Percentiles rank a stretch among this genome's conserved stretches.
These are phyloP conservation scores for Notodromas monacha DNA, from an alignment of 2,888 invertebrate species.

Conservation along the genomic window DNA sequence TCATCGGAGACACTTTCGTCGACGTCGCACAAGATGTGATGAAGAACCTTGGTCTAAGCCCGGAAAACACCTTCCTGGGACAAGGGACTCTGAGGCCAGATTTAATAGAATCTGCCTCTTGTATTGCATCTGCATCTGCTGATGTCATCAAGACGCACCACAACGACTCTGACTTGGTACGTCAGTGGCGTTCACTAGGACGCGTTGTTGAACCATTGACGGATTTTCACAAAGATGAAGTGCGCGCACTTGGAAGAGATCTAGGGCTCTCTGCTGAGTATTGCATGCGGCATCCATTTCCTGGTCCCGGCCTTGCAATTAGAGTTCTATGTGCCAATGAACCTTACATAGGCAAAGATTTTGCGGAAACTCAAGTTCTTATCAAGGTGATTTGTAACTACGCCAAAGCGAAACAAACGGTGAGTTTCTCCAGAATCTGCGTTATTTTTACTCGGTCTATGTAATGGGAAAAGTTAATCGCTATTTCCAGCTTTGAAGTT, in stretches of 20 bases:
- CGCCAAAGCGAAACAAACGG: constrained; percentile 24
- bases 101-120: constrained; percentile 83
- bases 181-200: constrained; percentile 33
- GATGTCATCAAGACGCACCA: constrained; percentile 96
- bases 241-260: no score
- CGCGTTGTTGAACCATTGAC: constrained; percentile 85
- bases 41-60: constrained; percentile 48
- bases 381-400: constrained; percentile 76
- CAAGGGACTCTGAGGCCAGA: constrained; percentile 91
- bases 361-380: constrained; percentile 76
- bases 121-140: constrained; percentile 43
- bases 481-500: constrained; percentile 1
- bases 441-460: no score
- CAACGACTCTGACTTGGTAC: constrained; percentile 82
- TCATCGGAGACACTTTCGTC: constrained; percentile 95
- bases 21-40: constrained; percentile 65
- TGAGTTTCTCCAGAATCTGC: constrained; percentile 10
- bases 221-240: constrained; percentile 98
- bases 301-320: constrained; percentile 89
- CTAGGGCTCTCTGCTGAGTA: no score
- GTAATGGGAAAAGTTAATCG: no score
- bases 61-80: constrained; percentile 65
- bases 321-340: constrained; percentile 81
- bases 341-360: constrained; percentile 71
- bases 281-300: constrained; percentile 92